Conservation (phyloP, 2,888 invertebrate species). For the Galerucella nymphaeae region DNA sequence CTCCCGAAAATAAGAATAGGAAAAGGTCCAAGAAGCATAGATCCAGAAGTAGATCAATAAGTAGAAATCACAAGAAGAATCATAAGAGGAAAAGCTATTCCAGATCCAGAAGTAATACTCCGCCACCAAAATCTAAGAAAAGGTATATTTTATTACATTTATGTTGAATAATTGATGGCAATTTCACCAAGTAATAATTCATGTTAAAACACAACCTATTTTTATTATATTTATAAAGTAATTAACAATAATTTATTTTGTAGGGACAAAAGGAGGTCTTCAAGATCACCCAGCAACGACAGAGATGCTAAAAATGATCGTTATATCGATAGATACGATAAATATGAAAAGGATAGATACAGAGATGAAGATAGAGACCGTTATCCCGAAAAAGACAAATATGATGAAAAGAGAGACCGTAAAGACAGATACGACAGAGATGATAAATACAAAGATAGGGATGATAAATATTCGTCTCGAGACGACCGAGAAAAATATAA, state of each 20-base stretch:
- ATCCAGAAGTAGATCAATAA: slow-evolving; percentile 57
- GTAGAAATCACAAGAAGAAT: slow-evolving; percentile 60
- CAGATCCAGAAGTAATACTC: slow-evolving; percentile 63
- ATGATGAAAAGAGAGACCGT: slow-evolving; percentile 57
- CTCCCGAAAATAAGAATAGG: slow-evolving; percentile 59
- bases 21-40: slow-evolving; percentile 62
- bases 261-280: slow-evolving; percentile 63
- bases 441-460: slow-evolving; percentile 54
- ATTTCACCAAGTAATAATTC: too few species aligned
- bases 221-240: too few species aligned
- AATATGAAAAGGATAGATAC: slow-evolving; percentile 54
- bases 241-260: slow-evolving; percentile 39
- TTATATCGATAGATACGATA: slow-evolving; percentile 61
- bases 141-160: slow-evolving; percentile 38
- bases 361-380: slow-evolving; percentile 55
- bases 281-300: slow-evolving; percentile 62
- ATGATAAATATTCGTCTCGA: slow-evolving; percentile 53
- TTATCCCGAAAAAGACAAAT: slow-evolving; percentile 51
- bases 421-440: slow-evolving; percentile 57
- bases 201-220: too few species aligned
- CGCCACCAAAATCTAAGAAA: slow-evolving; percentile 58
- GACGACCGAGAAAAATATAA: slow-evolving; percentile 54
- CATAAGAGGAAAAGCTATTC: slow-evolving; percentile 63
- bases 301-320: slow-evolving; percentile 60
- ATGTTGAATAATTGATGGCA: neutral